phyloP scores from a whole-genome alignment of 2,888 invertebrate species.

The Spialia ferax region DNA sequence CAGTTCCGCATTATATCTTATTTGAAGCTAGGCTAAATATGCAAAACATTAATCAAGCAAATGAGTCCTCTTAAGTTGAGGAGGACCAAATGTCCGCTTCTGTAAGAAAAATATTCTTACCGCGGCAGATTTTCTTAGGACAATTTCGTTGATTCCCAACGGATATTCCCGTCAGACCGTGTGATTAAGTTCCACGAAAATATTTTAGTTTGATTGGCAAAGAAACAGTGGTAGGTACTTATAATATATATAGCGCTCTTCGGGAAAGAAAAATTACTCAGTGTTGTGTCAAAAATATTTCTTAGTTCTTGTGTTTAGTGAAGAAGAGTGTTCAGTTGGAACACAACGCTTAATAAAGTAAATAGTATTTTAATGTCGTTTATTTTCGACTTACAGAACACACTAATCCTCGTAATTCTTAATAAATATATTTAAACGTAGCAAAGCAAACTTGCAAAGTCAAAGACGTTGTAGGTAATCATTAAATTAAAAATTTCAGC shows the following conservation, averaged over 20 bases:
- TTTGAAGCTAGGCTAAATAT: constrained; percentile 20
- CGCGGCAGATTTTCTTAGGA: constrained; percentile 34
- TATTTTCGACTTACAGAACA: too few species aligned
- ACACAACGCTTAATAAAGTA: too few species aligned
- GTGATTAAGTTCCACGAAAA: constrained; percentile 34
- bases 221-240: constrained; percentile 2
- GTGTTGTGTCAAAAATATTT: too few species aligned
- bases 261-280: neutral
- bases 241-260: too few species aligned
- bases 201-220: constrained; percentile 32
- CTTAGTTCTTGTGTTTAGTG: too few species aligned
- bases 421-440: neutral
- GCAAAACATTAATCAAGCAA: constrained; percentile 33
- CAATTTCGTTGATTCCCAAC: constrained; percentile 34
- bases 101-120: constrained; percentile 32
- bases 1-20: constrained; percentile 6
- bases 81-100: constrained; percentile 24
- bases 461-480: neutral
- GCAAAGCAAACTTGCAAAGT: neutral
- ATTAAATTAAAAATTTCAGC: neutral
- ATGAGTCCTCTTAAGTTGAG: constrained; percentile 30
- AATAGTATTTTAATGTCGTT: too few species aligned
- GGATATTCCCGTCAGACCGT: constrained; percentile 33
- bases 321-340: too few species aligned
- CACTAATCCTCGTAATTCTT: too few species aligned